phyloP scores from a whole-genome alignment of 2,797 vertebrate species.

The Cetoscarus ocellatus region DNA sequence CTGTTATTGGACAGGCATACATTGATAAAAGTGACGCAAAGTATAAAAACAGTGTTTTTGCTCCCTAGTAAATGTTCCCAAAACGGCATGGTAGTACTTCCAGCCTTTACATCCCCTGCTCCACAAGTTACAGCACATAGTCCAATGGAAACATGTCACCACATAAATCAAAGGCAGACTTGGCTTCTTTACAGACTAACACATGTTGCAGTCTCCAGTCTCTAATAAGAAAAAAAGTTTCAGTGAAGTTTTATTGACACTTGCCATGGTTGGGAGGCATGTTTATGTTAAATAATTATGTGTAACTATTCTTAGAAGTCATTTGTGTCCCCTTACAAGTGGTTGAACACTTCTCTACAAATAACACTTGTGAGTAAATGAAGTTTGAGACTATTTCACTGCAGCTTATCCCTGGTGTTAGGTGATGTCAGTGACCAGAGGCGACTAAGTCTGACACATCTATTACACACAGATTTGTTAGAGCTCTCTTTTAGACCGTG shows the following conservation, averaged over 20 bases:
- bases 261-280: neutral
- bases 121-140: constrained; percentile 7
- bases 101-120: neutral
- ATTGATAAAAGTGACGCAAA: neutral
- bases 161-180: constrained; percentile 21
- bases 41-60: neutral
- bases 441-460: constrained; percentile 19
- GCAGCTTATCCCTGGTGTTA: constrained; percentile 22
- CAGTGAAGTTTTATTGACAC: constrained; percentile 6
- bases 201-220: constrained; percentile 1
- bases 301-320: constrained; percentile 7
- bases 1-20: constrained; percentile 5
- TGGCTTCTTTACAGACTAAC: constrained; percentile 5
- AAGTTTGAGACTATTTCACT: constrained; percentile 6
- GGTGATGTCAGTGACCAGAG: constrained; percentile 26
- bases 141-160: constrained; percentile 8
- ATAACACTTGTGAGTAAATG: constrained; percentile 31
- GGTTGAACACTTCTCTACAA: constrained; percentile 21
- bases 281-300: constrained; percentile 16
- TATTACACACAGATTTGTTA: constrained; percentile 30
- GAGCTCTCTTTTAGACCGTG: constrained; percentile 14
- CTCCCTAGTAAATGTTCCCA: neutral
- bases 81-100: constrained; percentile 6
- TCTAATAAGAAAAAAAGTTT: constrained; percentile 9
- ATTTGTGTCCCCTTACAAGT: neutral